Evolutionary conservation across 2,888 invertebrate genomes (phyloP).

Genomic region (Ypsolopha scabrella): DNA sequence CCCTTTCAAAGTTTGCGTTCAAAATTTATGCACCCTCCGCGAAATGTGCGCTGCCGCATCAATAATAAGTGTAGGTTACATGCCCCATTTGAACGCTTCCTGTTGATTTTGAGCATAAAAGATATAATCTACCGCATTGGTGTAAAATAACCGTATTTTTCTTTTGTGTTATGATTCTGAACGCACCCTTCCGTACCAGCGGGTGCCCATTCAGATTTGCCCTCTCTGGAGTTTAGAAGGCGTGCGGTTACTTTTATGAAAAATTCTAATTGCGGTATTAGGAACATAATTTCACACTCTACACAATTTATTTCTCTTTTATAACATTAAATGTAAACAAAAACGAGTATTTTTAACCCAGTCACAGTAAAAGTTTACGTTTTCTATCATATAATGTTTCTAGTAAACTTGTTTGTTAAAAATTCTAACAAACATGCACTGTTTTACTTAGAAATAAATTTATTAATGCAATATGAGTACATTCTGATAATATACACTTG

Average conservation of each 20-base stretch:
- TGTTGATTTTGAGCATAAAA: conserved; percentile 68
- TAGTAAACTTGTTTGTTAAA: too few species aligned
- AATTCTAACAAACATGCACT: too few species aligned
- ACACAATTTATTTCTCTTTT: neutral
- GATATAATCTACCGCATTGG: conserved; percentile 68
- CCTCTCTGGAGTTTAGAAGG: conserved; percentile 14
- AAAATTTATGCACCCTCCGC: conserved; percentile 63
- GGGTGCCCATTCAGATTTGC: conserved; percentile 40
- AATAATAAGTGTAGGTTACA: conserved; percentile 69
- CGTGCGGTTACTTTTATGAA: conserved; percentile 1
- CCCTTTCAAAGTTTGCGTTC: conserved; percentile 49
- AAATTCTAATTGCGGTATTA: neutral
- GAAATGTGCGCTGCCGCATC: conserved; percentile 34
- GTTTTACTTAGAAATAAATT: too few species aligned
- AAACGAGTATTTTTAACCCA: too few species aligned
- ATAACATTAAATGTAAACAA: too few species aligned
- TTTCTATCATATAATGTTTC: too few species aligned
- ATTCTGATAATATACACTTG: too few species aligned
- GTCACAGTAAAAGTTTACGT: too few species aligned
- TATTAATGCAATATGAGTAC: too few species aligned
- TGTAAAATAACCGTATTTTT: conserved; percentile 68
- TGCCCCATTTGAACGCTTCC: conserved; percentile 68
- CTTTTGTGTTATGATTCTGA: conserved; percentile 59
- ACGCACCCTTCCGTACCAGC: conserved; percentile 42
- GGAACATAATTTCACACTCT: neutral